phyloP scores from a whole-genome alignment of 1,140 invertebrate species.

The Euwallacea fornicatus region DNA sequence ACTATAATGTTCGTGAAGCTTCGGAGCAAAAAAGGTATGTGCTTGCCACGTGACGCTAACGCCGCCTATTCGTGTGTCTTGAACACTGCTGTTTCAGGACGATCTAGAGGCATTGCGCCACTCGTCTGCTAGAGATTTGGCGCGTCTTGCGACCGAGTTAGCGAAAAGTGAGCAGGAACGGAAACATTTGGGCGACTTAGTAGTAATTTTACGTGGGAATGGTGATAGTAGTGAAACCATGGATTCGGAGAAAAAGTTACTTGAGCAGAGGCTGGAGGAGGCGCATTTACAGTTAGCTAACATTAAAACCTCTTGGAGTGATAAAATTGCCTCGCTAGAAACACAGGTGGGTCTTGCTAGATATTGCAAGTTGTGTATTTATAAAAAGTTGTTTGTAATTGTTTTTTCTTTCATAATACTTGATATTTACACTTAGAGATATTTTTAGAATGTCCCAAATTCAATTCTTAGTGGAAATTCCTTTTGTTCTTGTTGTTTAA shows the following conservation, averaged over 20 bases:
- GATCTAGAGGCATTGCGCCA: slow-evolving; percentile 69
- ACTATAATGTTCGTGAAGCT: slow-evolving; percentile 7
- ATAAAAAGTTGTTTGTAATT: slow-evolving; percentile 2
- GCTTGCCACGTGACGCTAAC: slow-evolving; percentile 34
- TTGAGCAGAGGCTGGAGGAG: slow-evolving; percentile 79
- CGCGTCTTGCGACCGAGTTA: slow-evolving; percentile 60
- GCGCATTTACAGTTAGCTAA: slow-evolving; percentile 81
- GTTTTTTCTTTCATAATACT: neutral
- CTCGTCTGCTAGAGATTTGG: slow-evolving; percentile 63
- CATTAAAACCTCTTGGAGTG: slow-evolving; percentile 87
- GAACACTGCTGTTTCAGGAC: slow-evolving; percentile 58
- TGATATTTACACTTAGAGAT: no score
- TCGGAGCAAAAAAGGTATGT: slow-evolving; percentile 46
- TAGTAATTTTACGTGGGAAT: slow-evolving; percentile 65
- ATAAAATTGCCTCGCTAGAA: slow-evolving; percentile 82
- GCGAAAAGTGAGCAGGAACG: slow-evolving; percentile 66
- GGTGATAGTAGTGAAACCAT: slow-evolving; percentile 54
- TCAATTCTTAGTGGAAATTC: no score
- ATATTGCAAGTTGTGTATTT: neutral
- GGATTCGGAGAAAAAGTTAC: slow-evolving; percentile 62
- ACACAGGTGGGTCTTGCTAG: slow-evolving; percentile 66
- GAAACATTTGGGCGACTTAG: slow-evolving; percentile 65
- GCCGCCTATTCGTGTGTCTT: neutral
- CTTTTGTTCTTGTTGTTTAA: neutral
- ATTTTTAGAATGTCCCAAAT: no score